Percentiles rank a stretch among this genome's conserved stretches.
Conservation (phyloP, 2,888 invertebrate genomes). For the Cerceris ruficornis region DNA sequence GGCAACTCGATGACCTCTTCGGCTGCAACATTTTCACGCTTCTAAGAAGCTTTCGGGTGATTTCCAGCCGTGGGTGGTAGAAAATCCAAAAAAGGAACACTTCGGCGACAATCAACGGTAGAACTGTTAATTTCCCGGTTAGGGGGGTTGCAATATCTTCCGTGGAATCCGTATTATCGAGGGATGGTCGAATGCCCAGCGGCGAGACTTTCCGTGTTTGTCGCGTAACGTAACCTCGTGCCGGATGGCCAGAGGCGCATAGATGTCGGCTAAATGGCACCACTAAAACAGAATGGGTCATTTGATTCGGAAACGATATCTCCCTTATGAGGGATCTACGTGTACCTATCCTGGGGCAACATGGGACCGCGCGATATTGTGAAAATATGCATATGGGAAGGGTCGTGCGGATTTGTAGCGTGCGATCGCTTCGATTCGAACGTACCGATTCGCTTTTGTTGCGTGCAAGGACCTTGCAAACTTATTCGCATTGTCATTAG, state of each 20-base stretch:
- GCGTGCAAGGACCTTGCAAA: not conserved
- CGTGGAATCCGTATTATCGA: constrained; percentile 49
- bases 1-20: too few relatives aligned
- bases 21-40: too few relatives aligned
- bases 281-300: constrained; percentile 81
- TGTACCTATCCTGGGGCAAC: constrained; percentile 62
- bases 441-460: constrained; percentile 28
- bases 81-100: constrained; percentile 11
- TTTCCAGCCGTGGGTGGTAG: not conserved
- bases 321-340: constrained; percentile 77
- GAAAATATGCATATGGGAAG: constrained; percentile 78
- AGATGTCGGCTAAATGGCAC: constrained; percentile 78
- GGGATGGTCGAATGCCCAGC: constrained; percentile 66
- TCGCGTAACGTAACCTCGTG: constrained; percentile 61
- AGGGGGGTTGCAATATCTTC: constrained; percentile 24
- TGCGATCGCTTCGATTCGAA: constrained; percentile 52
- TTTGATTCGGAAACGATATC: constrained; percentile 81
- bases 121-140: constrained; percentile 49
- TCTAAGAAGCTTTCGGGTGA: too few relatives aligned
- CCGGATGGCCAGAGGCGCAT: constrained; percentile 74
- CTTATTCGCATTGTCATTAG: constrained; percentile 25
- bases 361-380: constrained; percentile 63
- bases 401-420: constrained; percentile 67
- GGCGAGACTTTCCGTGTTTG: constrained; percentile 74
- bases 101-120: constrained; percentile 37